Conservation (phyloP, 2,888 invertebrate genomes). For the Drosophila histrio region DNA sequence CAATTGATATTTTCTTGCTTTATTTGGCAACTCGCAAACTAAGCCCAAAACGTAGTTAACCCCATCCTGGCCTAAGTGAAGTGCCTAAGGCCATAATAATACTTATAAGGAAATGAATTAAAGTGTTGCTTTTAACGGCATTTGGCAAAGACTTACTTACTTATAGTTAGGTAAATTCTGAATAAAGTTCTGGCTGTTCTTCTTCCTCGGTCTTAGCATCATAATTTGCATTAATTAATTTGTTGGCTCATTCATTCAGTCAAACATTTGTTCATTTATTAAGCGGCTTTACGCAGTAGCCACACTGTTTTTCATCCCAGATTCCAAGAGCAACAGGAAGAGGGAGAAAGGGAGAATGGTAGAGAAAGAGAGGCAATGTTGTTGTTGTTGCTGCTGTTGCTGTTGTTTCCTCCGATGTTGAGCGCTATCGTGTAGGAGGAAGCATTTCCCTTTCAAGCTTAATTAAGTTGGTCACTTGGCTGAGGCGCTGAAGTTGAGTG, state of each 20-base stretch:
- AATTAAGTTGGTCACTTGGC: constrained; percentile 79
- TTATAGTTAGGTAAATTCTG: constrained; percentile 11
- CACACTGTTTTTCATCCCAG: constrained; percentile 46
- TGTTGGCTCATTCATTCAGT: constrained; percentile 63
- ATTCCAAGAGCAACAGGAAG: background rate
- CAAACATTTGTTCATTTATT: constrained; percentile 68
- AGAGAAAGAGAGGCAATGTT: background rate
- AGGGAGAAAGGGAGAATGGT: background rate
- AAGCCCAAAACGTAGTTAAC: background rate
- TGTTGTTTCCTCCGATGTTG: constrained; percentile 27
- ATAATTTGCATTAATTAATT: constrained; percentile 77
- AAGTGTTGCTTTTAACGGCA: constrained; percentile 30
- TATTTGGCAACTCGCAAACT: background rate
- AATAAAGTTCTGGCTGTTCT: background rate
- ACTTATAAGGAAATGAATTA: constrained; percentile 19
- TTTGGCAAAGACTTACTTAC: constrained; percentile 14
- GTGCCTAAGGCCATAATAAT: constrained; percentile 9
- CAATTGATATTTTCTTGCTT: background rate
- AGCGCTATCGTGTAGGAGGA: constrained; percentile 63
- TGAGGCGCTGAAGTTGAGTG: constrained; percentile 72
- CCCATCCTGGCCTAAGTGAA: background rate
- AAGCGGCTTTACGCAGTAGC: constrained; percentile 57
- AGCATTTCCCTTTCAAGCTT: constrained; percentile 77
- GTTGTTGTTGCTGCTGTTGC: constrained; percentile 17
- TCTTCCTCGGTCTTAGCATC: constrained; percentile 24